Conservation (phyloP, 2,888 invertebrate species). For the Xestia sexstrigata region DNA sequence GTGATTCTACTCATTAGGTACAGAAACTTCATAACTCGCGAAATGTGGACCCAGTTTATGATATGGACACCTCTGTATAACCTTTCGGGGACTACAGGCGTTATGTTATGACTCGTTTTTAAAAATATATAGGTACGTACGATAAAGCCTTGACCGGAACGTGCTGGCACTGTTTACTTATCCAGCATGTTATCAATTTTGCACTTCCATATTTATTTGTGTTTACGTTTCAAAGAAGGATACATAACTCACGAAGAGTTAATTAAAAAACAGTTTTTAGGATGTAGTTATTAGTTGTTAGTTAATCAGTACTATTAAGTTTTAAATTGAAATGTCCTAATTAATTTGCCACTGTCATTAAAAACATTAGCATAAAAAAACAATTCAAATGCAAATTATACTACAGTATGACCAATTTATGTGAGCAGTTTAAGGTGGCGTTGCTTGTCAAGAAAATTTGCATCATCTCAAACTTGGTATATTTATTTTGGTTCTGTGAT, state of each 20-base stretch:
- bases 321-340: conserved; percentile 15
- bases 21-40: not conserved
- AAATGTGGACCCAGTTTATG: not conserved
- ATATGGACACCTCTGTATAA: not conserved
- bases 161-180: conserved; percentile 32
- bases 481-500: no score
- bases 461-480: no score
- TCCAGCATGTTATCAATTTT: conserved; percentile 39
- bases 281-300: not conserved
- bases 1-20: not conserved
- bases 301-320: conserved; percentile 8
- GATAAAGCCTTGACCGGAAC: conserved; percentile 35
- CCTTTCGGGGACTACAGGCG: not conserved
- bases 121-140: conserved; percentile 42
- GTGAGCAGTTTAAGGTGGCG: no score
- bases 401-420: no score
- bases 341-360: not conserved
- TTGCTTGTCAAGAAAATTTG: no score
- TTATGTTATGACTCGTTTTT: conserved; percentile 47
- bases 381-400: not conserved
- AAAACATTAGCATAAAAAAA: conserved; percentile 7
- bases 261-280: conserved; percentile 33
- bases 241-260: conserved; percentile 4
- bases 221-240: conserved; percentile 28
- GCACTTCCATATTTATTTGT: conserved; percentile 16